Evolutionary conservation across 1,140 invertebrate species (phyloP).

Genomic region (Scylla paramamosain): DNA sequence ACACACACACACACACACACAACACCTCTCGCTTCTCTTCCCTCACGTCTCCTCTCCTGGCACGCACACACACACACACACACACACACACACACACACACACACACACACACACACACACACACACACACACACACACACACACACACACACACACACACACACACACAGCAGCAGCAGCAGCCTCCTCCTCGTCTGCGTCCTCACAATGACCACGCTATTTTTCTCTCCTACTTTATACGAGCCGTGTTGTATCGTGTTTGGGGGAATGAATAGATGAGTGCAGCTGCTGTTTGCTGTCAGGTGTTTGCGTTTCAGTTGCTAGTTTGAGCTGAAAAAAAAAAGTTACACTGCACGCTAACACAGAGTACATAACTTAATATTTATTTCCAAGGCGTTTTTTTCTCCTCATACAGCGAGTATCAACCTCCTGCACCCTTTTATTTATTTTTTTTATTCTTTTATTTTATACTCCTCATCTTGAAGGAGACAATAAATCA

Average conservation of each 20-base stretch:
- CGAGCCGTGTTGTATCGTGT: background rate
- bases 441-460: too few species aligned
- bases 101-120: conserved; percentile 34
- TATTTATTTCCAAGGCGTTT: too few species aligned
- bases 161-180: conserved; percentile 19
- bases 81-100: conserved; percentile 59
- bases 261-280: background rate
- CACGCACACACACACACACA: conserved; percentile 33
- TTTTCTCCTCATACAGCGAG: too few species aligned
- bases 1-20: background rate
- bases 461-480: too few species aligned
- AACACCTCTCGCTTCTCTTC: too few species aligned
- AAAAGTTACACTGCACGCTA: background rate
- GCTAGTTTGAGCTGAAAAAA: background rate
- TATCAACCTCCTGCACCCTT: too few species aligned
- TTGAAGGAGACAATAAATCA: too few species aligned
- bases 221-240: background rate
- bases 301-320: conserved; percentile 21
- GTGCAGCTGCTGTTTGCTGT: conserved; percentile 1
- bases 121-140: conserved; percentile 35
- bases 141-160: conserved; percentile 36
- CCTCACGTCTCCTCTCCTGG: too few species aligned
- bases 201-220: background rate
- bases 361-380: background rate
- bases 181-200: background rate